Base-by-base conservation (phyloP, 2,888 invertebrate species). In the Habroteleia sp. region DNA sequence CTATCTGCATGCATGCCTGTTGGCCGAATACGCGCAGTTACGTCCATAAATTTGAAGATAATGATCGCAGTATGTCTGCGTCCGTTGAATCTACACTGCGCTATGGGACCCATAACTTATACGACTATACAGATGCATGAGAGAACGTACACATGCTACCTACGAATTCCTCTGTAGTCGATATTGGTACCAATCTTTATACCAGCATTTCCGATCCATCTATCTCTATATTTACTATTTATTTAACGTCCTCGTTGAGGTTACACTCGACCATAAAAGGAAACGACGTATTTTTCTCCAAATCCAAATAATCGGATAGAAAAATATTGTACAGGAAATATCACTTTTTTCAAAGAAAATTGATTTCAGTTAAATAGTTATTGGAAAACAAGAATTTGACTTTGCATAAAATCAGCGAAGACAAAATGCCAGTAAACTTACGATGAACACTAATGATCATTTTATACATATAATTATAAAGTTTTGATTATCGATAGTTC, bases 31-130 rank as follows among this genome's bases (percentile, higher is more conserved):
- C 60, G 68, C 62, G 77, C 77, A 80, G 76, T 77, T 60, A 77
- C 71, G 58, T 78, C 84, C 84, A 88, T 88, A 88, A 88, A 88
- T 88, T 82, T 81, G 79, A 77, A 81, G 87, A 87, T 88, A 87
- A 88, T 87, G 87, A 88, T 87, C 87, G 87, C 85, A 84, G 86
- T 87, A 87, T 87, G 87, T 88, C 87, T 87, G 85, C 83, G 87
- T 88, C 86, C 81, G 81, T 84, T 82, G 83, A 84, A 87, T 87
- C 87, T 87, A 87, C 85, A 83, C 81, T 77, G 77, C 83, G 85
- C 87, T 87, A 84, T 85, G 87, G 87, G 87, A 87, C 83, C 83
- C 82, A 87, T 87, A 87, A 87, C 83, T 87, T 87, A 87, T 82
- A 81, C 83, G 72, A 71, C 73, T 77, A 73, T 82, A 82, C 80